Evolutionary conservation across 2,797 vertebrate species (phyloP).

Genomic region (Notamacropus eugenii): DNA sequence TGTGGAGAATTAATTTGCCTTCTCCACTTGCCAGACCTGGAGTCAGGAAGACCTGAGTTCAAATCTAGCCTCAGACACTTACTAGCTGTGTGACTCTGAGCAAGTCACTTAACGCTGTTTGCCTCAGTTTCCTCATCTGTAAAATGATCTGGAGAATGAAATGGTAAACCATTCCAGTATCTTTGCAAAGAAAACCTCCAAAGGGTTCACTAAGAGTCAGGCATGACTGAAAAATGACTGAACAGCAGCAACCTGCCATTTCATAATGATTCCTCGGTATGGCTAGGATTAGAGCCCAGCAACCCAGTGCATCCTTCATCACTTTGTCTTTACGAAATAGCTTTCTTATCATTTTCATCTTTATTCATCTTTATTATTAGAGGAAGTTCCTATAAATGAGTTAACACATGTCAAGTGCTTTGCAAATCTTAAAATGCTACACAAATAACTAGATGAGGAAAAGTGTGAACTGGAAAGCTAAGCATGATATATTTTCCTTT

Average conservation of each 20-base stretch:
- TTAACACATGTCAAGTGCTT: not conserved
- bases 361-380: not conserved
- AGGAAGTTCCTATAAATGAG: not conserved
- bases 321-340: not conserved
- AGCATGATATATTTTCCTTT: not conserved
- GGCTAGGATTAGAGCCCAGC: not conserved
- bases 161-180: not conserved
- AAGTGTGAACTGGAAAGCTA: conserved; percentile 6
- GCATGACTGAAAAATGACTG: not conserved
- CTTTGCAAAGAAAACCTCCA: not conserved
- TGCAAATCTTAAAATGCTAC: not conserved
- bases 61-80: not conserved
- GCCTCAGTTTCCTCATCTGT: not conserved
- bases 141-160: not conserved
- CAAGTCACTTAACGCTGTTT: not conserved
- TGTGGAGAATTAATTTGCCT: not conserved
- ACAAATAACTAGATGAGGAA: not conserved
- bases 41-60: not conserved
- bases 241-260: not conserved
- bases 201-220: not conserved
- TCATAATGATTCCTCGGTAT: not conserved
- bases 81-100: not conserved
- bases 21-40: not conserved
- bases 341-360: not conserved
- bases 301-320: not conserved